Conservation (phyloP, 2,888 invertebrate genomes). For the Mycogona germanica region DNA sequence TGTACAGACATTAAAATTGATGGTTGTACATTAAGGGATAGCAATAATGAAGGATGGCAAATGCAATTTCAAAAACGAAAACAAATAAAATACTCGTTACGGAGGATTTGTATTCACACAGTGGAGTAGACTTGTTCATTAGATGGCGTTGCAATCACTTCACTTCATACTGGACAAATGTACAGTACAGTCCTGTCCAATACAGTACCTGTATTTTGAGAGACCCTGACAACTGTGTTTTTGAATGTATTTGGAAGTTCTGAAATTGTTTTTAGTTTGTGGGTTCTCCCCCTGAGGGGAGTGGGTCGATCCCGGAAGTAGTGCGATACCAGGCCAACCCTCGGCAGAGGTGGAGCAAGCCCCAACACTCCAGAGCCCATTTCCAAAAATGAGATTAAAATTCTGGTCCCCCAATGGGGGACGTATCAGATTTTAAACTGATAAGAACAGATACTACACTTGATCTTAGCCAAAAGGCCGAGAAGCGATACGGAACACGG, state of each 20-base stretch:
- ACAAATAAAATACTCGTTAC: too few relatives aligned
- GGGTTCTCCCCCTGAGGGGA: not conserved
- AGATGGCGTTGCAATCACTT: too few relatives aligned
- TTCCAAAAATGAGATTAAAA: constrained; percentile 1
- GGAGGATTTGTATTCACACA: too few relatives aligned
- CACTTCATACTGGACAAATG: too few relatives aligned
- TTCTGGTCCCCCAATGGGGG: not conserved
- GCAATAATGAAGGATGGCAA: too few relatives aligned
- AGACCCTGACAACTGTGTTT: too few relatives aligned
- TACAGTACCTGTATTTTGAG: too few relatives aligned
- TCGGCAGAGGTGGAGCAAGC: not conserved
- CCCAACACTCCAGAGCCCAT: not conserved
- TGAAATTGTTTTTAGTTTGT: not conserved
- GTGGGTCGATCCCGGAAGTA: not conserved
- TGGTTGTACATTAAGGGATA: too few relatives aligned
- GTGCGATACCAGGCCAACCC: constrained; percentile 1
- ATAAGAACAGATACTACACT: constrained; percentile 6
- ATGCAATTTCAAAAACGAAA: too few relatives aligned
- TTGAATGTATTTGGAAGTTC: not conserved
- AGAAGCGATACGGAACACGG: not conserved
- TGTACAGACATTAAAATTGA: too few relatives aligned
- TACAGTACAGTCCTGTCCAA: too few relatives aligned
- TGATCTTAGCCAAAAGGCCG: constrained; percentile 6
- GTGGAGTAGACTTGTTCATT: too few relatives aligned
- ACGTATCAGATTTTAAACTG: constrained; percentile 3